phyloP scores from a whole-genome alignment of 2,113 vertebrate genomes.

The Jaculus jaculus region DNA sequence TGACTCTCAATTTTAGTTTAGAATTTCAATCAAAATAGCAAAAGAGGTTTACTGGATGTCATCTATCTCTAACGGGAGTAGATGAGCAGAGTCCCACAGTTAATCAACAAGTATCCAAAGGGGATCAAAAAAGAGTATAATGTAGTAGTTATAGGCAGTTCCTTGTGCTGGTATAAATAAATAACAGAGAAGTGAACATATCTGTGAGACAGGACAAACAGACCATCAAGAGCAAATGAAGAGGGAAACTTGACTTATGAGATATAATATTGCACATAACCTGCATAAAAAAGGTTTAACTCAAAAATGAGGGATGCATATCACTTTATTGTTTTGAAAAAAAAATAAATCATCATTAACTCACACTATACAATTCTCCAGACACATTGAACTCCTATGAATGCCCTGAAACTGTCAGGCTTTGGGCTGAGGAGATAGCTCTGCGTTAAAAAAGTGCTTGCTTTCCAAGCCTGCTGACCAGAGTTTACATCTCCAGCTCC shows the following conservation, averaged over 20 bases:
- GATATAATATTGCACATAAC: background rate
- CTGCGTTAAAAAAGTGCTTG: no score
- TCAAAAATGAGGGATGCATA: background rate
- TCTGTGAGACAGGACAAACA: background rate
- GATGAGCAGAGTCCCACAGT: background rate
- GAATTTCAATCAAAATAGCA: background rate
- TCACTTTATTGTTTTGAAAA: background rate
- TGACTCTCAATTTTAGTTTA: background rate
- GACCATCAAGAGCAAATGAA: background rate
- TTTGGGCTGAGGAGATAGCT: background rate
- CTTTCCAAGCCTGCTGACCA: no score
- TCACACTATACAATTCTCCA: background rate
- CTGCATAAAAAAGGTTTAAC: background rate
- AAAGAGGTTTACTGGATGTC: background rate
- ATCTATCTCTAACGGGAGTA: background rate
- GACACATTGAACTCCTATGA: background rate
- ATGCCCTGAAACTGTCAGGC: background rate
- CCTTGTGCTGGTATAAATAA: background rate
- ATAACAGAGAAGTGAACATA: background rate
- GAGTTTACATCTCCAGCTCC: no score
- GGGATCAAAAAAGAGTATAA: background rate
- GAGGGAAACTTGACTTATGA: background rate
- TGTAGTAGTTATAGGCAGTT: background rate
- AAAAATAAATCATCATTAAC: background rate
- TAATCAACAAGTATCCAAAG: background rate